A percentile compares a stretch with the other conserved stretches of the same genome.
Evolutionary conservation across 1,140 invertebrate species (phyloP).

Genomic region (Rhynchophorus ferrugineus): DNA sequence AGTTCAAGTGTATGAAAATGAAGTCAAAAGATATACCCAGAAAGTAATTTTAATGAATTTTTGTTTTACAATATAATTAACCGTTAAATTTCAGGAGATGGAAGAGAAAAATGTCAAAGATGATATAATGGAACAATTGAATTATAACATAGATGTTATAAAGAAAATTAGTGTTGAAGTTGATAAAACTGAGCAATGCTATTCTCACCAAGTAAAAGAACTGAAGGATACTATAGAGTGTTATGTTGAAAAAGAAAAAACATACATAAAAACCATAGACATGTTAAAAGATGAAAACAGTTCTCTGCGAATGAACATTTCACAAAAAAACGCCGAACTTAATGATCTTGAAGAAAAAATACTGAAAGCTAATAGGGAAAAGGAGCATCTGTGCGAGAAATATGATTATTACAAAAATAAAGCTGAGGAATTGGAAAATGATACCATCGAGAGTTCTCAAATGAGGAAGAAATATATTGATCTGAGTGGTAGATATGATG

Average conservation of each 20-base stretch:
- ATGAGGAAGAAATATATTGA: slow-evolving; percentile 37
- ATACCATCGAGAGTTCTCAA: slow-evolving; percentile 23
- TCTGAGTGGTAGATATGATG: slow-evolving; percentile 35
- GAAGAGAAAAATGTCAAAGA: slow-evolving; percentile 15
- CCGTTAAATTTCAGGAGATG: background rate
- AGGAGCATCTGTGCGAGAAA: slow-evolving; percentile 20
- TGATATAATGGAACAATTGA: slow-evolving; percentile 16
- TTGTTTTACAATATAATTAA: background rate
- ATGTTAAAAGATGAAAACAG: slow-evolving; percentile 13
- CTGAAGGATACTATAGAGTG: slow-evolving; percentile 15
- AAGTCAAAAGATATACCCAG: slow-evolving; percentile 8
- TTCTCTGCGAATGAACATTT: slow-evolving; percentile 7
- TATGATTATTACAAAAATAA: slow-evolving; percentile 29
- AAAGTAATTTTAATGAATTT: slow-evolving; percentile 11
- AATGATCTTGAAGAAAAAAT: slow-evolving; percentile 25
- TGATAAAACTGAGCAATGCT: slow-evolving; percentile 10
- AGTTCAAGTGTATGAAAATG: slow-evolving; percentile 18
- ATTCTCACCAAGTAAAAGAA: slow-evolving; percentile 7
- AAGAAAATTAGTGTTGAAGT: slow-evolving; percentile 14
- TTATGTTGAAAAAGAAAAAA: slow-evolving; percentile 16
- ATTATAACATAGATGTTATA: slow-evolving; percentile 19
- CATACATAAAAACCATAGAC: slow-evolving; percentile 2
- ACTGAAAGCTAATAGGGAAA: slow-evolving; percentile 23
- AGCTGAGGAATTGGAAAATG: slow-evolving; percentile 16
- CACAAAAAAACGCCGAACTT: slow-evolving; percentile 16